A percentile compares a stretch with the other conserved stretches of the same genome.
phyloP scores from a whole-genome alignment of 1,140 invertebrate species.

The Ostrea edulis region DNA sequence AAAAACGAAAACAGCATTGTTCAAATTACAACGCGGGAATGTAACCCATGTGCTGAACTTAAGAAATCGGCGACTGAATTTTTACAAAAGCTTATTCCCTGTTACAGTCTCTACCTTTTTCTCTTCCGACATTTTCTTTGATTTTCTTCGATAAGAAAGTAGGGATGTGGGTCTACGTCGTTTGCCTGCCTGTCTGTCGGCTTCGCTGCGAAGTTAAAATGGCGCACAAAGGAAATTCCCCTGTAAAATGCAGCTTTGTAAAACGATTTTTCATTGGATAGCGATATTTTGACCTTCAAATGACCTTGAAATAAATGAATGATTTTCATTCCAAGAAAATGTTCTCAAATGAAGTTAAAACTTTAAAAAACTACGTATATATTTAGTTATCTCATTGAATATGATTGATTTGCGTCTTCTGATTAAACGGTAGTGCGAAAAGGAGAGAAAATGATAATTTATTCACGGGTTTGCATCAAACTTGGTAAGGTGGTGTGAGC shows the following conservation, averaged over 20 bases:
- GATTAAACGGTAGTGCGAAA: neutral
- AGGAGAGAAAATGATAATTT: neutral
- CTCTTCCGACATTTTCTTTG: constrained; percentile 5
- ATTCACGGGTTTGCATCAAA: neutral
- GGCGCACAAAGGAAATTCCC: constrained; percentile 35
- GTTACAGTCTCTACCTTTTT: neutral
- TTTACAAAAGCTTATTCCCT: neutral
- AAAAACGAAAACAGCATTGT: constrained; percentile 35
- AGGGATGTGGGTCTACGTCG: neutral
- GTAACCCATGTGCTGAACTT: neutral
- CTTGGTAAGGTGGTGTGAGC: neutral
- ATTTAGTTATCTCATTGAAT: neutral
- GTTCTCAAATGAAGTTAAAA: neutral
- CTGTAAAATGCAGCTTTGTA: neutral
- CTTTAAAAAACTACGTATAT: neutral
- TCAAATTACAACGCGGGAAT: constrained; percentile 31
- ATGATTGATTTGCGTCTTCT: neutral
- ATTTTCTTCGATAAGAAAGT: neutral
- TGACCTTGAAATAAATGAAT: constrained; percentile 2
- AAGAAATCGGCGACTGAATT: neutral
- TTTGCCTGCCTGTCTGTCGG: neutral
- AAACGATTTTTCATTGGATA: constrained; percentile 21
- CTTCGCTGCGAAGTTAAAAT: constrained; percentile 5
- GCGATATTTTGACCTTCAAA: constrained; percentile 26
- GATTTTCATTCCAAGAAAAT: neutral